Conservation (phyloP, 2,888 invertebrate species). For the Abrostola triplasia region DNA sequence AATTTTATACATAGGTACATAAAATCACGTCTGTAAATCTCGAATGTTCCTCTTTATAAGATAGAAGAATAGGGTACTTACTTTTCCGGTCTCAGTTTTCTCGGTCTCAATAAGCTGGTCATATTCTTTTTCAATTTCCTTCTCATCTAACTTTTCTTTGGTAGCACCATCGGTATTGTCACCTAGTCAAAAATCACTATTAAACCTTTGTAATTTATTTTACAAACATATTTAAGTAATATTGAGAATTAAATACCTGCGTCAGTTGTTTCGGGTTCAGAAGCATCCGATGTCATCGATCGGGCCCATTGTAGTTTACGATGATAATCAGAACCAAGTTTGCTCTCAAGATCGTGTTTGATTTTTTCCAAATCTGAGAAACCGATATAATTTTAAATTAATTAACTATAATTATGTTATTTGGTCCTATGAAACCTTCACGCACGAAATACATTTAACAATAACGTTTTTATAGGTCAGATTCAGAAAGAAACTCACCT, state of each 20-base stretch:
- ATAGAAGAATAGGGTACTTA: slow-evolving; percentile 72
- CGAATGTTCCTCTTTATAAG: neutral
- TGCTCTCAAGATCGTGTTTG: slow-evolving; percentile 92
- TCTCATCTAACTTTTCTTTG: slow-evolving; percentile 30
- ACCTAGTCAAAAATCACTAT: slow-evolving; percentile 59
- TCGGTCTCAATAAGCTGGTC: slow-evolving; percentile 96
- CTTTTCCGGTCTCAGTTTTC: slow-evolving; percentile 96
- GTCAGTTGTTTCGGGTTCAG: slow-evolving; percentile 87
- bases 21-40: neutral
- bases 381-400: slow-evolving; percentile 31
- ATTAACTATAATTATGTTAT: neutral
- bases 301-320: slow-evolving; percentile 91
- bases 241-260: slow-evolving; percentile 61
- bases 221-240: neutral
- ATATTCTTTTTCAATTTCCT: slow-evolving; percentile 25
- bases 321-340: slow-evolving; percentile 90
- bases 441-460: slow-evolving; percentile 24
- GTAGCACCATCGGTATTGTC: slow-evolving; percentile 77
- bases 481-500: slow-evolving; percentile 62
- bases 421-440: slow-evolving; percentile 33
- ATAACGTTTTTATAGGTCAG: slow-evolving; percentile 12
- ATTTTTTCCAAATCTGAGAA: slow-evolving; percentile 88
- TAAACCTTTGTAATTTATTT: neutral
- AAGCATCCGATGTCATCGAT: slow-evolving; percentile 92
- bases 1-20: too few relatives aligned